Percentiles rank a stretch among this genome's conserved stretches.
phyloP scores from a whole-genome alignment of 2,888 invertebrate species.

The Caenorhabditis zanzibari region DNA sequence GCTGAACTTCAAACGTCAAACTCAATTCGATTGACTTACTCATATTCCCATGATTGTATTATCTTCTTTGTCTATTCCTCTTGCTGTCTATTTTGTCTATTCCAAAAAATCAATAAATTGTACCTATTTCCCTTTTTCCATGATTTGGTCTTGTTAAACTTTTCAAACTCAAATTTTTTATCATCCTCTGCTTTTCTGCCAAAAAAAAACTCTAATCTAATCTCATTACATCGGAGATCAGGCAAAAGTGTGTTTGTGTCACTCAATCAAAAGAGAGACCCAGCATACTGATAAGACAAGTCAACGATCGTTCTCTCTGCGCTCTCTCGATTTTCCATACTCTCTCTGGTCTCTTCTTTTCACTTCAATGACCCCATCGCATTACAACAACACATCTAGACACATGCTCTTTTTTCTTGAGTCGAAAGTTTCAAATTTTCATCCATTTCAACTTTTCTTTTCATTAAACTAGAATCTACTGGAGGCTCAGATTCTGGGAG shows the following conservation, averaged over 20 bases:
- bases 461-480: conserved; percentile 1
- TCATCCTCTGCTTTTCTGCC: neutral
- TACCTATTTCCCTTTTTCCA: neutral
- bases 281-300: neutral
- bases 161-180: neutral
- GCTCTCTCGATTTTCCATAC: neutral
- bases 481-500: neutral
- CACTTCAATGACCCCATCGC: neutral
- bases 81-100: neutral
- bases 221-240: conserved; percentile 6
- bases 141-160: neutral
- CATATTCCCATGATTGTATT: too few species aligned
- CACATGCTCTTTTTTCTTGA: conserved; percentile 4
- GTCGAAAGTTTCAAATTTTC: neutral
- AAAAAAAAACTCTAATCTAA: neutral
- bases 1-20: too few species aligned
- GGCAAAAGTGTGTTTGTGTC: neutral
- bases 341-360: neutral
- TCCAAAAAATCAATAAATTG: neutral
- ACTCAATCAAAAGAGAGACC: neutral
- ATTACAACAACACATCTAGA: neutral
- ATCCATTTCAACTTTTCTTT: neutral
- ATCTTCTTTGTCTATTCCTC: neutral
- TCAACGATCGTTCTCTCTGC: neutral
- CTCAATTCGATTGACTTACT: too few species aligned